Conservation (phyloP, 2,113 vertebrate species). For the Gadus chalcogrammus region DNA sequence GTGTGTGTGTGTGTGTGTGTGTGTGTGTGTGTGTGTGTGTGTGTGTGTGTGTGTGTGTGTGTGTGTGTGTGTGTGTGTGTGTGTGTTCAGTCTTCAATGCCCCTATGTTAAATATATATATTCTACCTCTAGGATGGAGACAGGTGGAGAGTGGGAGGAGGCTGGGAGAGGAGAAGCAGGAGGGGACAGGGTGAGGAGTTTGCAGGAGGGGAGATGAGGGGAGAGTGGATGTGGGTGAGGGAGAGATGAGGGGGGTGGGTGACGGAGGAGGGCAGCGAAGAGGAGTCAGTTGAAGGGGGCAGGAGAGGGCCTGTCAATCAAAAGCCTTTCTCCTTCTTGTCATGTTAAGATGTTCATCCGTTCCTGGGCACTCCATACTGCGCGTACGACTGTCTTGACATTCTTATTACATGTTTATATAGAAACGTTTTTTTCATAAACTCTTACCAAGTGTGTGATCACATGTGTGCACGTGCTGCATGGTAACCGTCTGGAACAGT, state of each 20-base stretch:
- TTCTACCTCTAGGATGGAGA: neutral
- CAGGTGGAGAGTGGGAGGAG: neutral
- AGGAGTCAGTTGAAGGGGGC: neutral
- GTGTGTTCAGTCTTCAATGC: constrained; percentile 14
- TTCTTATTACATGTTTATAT: too few relatives aligned
- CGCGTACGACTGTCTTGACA: too few relatives aligned
- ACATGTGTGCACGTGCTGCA: neutral
- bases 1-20: too few relatives aligned
- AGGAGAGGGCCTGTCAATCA: neutral
- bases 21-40: constrained; percentile 3
- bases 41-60: constrained; percentile 12
- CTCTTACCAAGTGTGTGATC: neutral
- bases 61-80: constrained; percentile 14
- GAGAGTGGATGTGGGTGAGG: neutral
- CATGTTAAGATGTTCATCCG: too few relatives aligned
- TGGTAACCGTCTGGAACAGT: too few relatives aligned
- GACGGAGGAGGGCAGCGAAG: neutral
- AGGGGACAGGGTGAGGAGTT: neutral
- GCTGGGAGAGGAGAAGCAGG: neutral
- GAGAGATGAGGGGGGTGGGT: neutral
- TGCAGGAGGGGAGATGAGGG: neutral
- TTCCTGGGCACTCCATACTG: too few relatives aligned
- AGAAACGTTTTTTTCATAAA: neutral
- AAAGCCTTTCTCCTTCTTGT: too few relatives aligned
- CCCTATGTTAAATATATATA: neutral